Percentiles rank a stretch among this genome's conserved stretches.
Evolutionary conservation across 2,888 invertebrate species (phyloP).

Genomic region (Brachypterus glaber): DNA sequence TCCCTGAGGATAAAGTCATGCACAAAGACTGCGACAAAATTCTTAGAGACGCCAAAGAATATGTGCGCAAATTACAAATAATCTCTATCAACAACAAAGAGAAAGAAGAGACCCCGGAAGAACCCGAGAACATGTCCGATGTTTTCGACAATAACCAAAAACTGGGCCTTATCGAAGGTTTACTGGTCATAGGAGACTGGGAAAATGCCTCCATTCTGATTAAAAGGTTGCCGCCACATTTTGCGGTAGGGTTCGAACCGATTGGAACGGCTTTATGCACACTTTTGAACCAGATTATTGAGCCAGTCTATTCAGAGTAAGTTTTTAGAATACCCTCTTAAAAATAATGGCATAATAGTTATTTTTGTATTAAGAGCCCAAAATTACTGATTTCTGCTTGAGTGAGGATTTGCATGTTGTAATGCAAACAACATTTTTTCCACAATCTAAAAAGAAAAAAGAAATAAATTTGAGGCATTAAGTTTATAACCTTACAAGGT

Average conservation of each 20-base stretch:
- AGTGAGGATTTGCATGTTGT: no score
- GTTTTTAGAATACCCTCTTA: no score
- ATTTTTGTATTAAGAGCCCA: no score
- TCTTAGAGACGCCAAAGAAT: slow-evolving; percentile 73
- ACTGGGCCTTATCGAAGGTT: slow-evolving; percentile 81
- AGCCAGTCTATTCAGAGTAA: slow-evolving; percentile 76
- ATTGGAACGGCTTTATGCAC: slow-evolving; percentile 69
- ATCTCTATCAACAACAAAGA: slow-evolving; percentile 74
- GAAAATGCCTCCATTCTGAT: slow-evolving; percentile 70
- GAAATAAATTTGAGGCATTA: no score
- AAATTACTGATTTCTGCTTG: no score
- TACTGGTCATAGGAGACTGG: slow-evolving; percentile 87
- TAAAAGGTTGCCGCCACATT: slow-evolving; percentile 72
- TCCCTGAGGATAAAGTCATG: slow-evolving; percentile 77
- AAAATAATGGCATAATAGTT: no score
- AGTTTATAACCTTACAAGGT: no score
- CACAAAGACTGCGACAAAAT: slow-evolving; percentile 73
- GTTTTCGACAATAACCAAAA: slow-evolving; percentile 71
- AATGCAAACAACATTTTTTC: no score
- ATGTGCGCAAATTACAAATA: slow-evolving; percentile 75
- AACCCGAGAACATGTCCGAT: slow-evolving; percentile 59
- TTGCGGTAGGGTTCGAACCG: slow-evolving; percentile 66
- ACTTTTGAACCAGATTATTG: slow-evolving; percentile 74
- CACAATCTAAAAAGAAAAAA: no score
- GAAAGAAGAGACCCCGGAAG: slow-evolving; percentile 60